Evolutionary conservation across 2,888 invertebrate genomes (phyloP).

Genomic region (Acanthosepion esculentum): DNA sequence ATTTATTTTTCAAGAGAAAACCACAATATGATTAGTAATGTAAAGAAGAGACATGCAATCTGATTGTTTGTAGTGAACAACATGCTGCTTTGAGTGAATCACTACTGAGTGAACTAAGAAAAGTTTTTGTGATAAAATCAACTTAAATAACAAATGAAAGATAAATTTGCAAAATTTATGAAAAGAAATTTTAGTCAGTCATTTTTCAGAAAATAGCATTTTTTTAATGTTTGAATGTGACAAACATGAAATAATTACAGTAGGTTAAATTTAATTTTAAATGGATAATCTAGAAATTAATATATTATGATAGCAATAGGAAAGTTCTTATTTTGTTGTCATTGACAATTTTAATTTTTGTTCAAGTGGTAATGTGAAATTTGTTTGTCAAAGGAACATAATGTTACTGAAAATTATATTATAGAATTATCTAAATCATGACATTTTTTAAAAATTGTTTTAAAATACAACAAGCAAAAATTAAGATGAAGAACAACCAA

Average conservation of each 20-base stretch:
- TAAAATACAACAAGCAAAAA: neutral
- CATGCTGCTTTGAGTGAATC: neutral
- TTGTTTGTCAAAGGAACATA: neutral
- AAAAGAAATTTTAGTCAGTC: neutral
- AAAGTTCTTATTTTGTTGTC: neutral
- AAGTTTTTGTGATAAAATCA: neutral
- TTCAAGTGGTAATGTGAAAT: neutral
- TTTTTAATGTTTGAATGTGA: neutral
- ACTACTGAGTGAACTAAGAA: neutral
- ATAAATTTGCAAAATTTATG: neutral
- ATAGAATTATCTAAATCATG: neutral
- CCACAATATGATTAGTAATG: neutral
- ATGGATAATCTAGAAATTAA: neutral
- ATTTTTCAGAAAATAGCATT: neutral
- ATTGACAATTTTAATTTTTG: neutral
- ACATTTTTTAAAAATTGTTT: neutral
- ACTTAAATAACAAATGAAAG: neutral
- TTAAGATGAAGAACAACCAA: neutral
- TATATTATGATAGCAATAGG: neutral
- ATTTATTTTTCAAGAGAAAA: neutral
- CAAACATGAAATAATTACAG: neutral
- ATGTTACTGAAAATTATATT: neutral
- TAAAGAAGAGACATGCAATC: neutral
- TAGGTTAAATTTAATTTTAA: neutral
- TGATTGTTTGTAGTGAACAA: neutral